Evolutionary conservation across 2,113 vertebrate genomes (phyloP), one percentile per base, ranked within the genome.

Genomic region (Lophura nycthemera): DNA sequence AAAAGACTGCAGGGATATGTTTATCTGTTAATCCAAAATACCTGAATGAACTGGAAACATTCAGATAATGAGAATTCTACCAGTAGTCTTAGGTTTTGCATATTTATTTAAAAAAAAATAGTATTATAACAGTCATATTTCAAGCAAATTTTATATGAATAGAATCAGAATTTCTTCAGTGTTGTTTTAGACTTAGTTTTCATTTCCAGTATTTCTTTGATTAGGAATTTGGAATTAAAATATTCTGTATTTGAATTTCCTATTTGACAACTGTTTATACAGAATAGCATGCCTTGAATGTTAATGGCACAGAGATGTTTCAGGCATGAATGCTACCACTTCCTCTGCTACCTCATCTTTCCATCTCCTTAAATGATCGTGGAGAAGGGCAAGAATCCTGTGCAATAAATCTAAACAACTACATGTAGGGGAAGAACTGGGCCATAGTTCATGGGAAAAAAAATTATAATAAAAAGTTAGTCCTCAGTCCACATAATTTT

Each of bases 191-290:
- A 59, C 32, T 57, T 65, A 72, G 29, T 40, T 71, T 86, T 87
- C 16, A 59, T 66, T 71, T 64, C 25, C 32, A n/a, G 30, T n/a
- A 57, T 50, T 70, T 38, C 50, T 77, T 50, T 43, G 38, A 71
- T 75, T 48, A 81, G 27, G 36, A 76, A 81, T 82, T 83, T 83
- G 29, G 45, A 87, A 65, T 45, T 52, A 77, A 76, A 92, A 38
- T 60, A 38, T 14, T 59, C 48, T 76, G 21, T 36, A 43, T 38
- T 60, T 87, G 59, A 52, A 60, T 83, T 83, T 83, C 60, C 36
- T 45, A 7, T 45, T 75, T 82, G 64, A 40, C 43, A 76, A 32
- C 19, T 52, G 71, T 57, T 81, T 74, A 59, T 81, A 65, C 48
- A 48, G 27, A 52, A 50, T 70, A 57, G 36, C 14, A 50, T 59